Evolutionary conservation across 2,797 vertebrate genomes (phyloP).

Genomic region (Hippocampus kuda): DNA sequence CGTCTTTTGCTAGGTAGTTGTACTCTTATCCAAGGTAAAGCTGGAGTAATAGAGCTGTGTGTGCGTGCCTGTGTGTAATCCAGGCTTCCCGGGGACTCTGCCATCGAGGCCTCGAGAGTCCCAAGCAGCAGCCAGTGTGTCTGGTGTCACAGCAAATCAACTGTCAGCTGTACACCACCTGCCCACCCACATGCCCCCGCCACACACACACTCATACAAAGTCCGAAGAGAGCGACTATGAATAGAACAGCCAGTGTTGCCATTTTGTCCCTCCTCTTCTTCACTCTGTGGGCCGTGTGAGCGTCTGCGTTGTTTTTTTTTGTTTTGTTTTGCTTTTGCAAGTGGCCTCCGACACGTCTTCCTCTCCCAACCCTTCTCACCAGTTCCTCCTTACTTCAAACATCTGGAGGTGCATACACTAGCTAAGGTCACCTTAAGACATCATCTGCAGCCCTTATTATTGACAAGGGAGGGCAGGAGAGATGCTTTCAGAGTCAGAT

Average conservation of each 20-base stretch:
- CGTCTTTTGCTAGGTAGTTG: too few species aligned
- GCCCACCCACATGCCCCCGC: slow-evolving; percentile 46
- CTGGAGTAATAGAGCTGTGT: neutral
- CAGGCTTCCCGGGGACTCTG: slow-evolving; percentile 51
- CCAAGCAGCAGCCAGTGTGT: slow-evolving; percentile 65
- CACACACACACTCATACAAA: slow-evolving; percentile 25
- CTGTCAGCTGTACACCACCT: slow-evolving; percentile 67
- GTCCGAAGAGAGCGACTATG: slow-evolving; percentile 56
- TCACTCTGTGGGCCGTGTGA: slow-evolving; percentile 39
- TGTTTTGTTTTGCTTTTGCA: slow-evolving; percentile 7
- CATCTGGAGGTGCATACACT: slow-evolving; percentile 18
- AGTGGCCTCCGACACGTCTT: slow-evolving; percentile 44
- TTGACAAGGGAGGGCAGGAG: slow-evolving; percentile 33
- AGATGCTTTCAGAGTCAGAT: slow-evolving; percentile 39
- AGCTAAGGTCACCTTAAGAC: slow-evolving; percentile 13
- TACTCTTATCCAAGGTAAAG: too few species aligned
- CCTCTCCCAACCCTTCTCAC: slow-evolving; percentile 32
- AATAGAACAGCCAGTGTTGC: slow-evolving; percentile 62
- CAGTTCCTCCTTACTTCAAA: slow-evolving; percentile 9
- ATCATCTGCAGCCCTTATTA: slow-evolving; percentile 33
- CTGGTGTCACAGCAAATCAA: slow-evolving; percentile 68
- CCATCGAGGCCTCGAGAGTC: slow-evolving; percentile 62
- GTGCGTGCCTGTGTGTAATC: slow-evolving; percentile 24
- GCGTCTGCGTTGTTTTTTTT: slow-evolving; percentile 33
- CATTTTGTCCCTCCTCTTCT: slow-evolving; percentile 29